phyloP scores from a whole-genome alignment of 1,140 invertebrate species.

The Drosophila nasuta region DNA sequence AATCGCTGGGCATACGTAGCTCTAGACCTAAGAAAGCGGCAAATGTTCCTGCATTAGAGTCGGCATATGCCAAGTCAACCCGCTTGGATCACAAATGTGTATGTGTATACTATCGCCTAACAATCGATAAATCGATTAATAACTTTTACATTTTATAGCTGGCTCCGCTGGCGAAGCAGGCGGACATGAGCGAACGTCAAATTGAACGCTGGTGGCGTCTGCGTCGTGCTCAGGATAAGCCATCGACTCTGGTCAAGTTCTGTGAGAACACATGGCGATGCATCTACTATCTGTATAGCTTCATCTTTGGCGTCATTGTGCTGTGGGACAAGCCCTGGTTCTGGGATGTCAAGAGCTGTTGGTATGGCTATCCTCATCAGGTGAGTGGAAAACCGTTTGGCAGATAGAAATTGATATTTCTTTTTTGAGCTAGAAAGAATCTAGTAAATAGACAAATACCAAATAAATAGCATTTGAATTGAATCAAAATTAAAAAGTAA shows the following conservation, averaged over 20 bases:
- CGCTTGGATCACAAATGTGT: constrained; percentile 92
- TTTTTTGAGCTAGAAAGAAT: too few species aligned
- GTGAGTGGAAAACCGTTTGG: constrained; percentile 72
- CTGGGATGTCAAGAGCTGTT: constrained; percentile 96
- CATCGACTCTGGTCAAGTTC: constrained; percentile 95
- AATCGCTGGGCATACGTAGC: constrained; percentile 91
- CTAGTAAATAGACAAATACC: too few species aligned
- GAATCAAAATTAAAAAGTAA: too few species aligned
- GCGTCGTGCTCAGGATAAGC: constrained; percentile 92
- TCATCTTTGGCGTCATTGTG: constrained; percentile 92
- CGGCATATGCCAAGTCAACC: constrained; percentile 88
- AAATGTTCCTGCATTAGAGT: constrained; percentile 89
- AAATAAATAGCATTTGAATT: too few species aligned
- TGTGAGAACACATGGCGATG: constrained; percentile 96
- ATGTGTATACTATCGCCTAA: constrained; percentile 53
- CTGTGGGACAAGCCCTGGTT: constrained; percentile 98
- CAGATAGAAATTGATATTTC: too few species aligned
- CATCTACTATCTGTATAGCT: constrained; percentile 93
- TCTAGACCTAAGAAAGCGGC: constrained; percentile 90
- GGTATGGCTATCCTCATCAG: constrained; percentile 91
- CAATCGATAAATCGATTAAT: background rate
- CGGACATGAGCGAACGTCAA: constrained; percentile 94
- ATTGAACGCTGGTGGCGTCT: constrained; percentile 96
- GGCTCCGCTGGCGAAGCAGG: constrained; percentile 92
- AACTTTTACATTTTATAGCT: constrained; percentile 86